phyloP scores from a whole-genome alignment of 1,140 invertebrate species.

The Heliothis virescens region DNA sequence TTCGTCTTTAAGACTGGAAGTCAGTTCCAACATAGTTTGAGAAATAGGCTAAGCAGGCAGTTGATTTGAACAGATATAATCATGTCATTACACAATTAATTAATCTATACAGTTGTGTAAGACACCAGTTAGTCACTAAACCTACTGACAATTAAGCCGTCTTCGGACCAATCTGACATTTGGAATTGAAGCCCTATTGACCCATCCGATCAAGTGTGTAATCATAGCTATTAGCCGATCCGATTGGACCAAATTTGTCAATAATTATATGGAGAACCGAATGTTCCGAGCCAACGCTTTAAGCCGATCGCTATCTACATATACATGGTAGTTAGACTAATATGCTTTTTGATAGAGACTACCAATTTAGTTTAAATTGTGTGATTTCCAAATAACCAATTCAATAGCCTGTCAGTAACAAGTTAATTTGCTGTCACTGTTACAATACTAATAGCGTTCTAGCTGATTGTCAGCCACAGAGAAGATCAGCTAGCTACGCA shows the following conservation, averaged over 20 bases:
- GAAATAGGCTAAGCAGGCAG: too few relatives aligned
- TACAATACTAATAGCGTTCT: too few relatives aligned
- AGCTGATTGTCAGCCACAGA: too few relatives aligned
- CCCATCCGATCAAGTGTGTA: conserved; percentile 32
- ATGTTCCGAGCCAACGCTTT: conserved; percentile 20
- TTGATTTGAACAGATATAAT: too few relatives aligned
- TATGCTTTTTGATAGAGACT: conserved; percentile 4
- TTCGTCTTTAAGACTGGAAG: too few relatives aligned
- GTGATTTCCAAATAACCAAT: too few relatives aligned
- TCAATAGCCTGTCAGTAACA: too few relatives aligned
- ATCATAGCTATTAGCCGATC: conserved; percentile 24
- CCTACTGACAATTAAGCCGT: conserved; percentile 2
- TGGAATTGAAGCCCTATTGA: conserved; percentile 16
- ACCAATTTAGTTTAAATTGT: not conserved
- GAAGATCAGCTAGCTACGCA: too few relatives aligned
- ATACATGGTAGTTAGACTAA: not conserved
- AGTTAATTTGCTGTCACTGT: too few relatives aligned
- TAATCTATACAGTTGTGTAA: not conserved
- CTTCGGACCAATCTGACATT: not conserved
- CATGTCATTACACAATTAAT: not conserved
- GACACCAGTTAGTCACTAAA: not conserved
- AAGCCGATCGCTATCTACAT: conserved; percentile 3
- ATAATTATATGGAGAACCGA: conserved; percentile 22
- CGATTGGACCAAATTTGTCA: conserved; percentile 37
- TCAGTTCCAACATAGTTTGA: too few relatives aligned